Base-by-base conservation (phyloP, 2,113 vertebrate species). In the Corydoras maculifer region DNA sequence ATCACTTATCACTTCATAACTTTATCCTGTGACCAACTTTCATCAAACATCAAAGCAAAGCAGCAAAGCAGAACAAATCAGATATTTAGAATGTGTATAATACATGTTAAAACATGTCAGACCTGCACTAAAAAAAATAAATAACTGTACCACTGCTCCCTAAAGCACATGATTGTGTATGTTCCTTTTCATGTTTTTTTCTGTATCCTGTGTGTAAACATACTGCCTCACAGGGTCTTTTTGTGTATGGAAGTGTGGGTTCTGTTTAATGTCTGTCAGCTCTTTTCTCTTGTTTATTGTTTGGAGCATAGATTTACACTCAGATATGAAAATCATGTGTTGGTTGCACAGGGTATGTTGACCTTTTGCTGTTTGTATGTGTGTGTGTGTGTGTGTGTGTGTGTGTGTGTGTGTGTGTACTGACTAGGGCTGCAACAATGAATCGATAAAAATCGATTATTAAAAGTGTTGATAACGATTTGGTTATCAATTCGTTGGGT, bases 241-340 rank as follows among this genome's bases (percentile, higher is more conserved):
- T 8, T 65, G 43, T 65, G 25, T 73, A 55, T 57, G 58, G 31
- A 15, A 63, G 64, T 50, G 62, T 25, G 13, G 35, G 68, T 48
- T 58, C 67, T 73, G 58, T 4, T 73, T 66, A 30, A 70, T 70
- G 75, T 77, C 77, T 75, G 53, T 78, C 69, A 68, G 31, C 31
- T 35, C 50, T 14, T 68, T 63, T 68, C 67, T 57, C 3, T 68
- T 70, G 62, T 74, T 69, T 70, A 50, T 62, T 74, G 63, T 78
- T 72, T 60, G 50, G 6, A 66, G 31, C 59, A 73, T 35, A 70
- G 53, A 73, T 73, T 61, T 58, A 35, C 43, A 11, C n/a, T 66
- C 30, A 67, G 43, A 73, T 67, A 58, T 68, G 65, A 31, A 69
- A 29, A 68, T 75, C 66, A 74, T 75, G 73, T 72, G 61, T 73